Evolutionary conservation across 2,113 vertebrate species (phyloP).

Genomic region (Xiphias gladius): DNA sequence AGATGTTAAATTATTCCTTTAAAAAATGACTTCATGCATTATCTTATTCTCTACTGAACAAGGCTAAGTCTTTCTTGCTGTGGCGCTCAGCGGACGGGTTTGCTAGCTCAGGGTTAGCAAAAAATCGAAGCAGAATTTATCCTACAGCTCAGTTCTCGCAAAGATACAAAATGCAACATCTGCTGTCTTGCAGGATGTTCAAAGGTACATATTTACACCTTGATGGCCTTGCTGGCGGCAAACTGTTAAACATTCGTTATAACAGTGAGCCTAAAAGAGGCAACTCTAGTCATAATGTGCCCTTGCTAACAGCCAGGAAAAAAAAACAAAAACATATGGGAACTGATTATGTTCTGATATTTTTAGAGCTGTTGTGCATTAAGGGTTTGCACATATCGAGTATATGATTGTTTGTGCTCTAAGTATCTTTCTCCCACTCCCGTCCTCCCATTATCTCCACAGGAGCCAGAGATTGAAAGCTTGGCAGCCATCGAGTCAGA

Average conservation of each 20-base stretch:
- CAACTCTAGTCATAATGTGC: not conserved
- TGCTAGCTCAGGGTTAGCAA: not conserved
- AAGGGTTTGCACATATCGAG: not conserved
- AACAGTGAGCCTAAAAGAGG: not conserved
- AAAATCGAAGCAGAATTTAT: not conserved
- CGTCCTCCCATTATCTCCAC: conserved; percentile 55
- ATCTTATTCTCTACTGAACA: not conserved
- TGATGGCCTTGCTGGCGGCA: not conserved
- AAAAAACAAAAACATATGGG: not conserved
- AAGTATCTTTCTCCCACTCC: not conserved
- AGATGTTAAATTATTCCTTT: not conserved
- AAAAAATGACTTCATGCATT: not conserved
- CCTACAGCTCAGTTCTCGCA: not conserved
- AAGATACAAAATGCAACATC: not conserved
- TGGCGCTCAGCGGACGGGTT: not conserved
- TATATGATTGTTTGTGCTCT: conserved; percentile 12
- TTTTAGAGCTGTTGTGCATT: not conserved
- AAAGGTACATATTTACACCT: not conserved
- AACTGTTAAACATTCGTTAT: not conserved
- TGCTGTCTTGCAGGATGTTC: not conserved
- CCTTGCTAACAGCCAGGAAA: not conserved
- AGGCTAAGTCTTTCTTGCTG: not conserved
- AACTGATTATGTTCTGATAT: not conserved
- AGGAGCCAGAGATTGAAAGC: conserved; percentile 95
- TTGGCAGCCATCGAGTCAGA: conserved; percentile 94